Conservation (phyloP, 2,113 vertebrate genomes). For the Phyllopteryx taeniolatus region DNA sequence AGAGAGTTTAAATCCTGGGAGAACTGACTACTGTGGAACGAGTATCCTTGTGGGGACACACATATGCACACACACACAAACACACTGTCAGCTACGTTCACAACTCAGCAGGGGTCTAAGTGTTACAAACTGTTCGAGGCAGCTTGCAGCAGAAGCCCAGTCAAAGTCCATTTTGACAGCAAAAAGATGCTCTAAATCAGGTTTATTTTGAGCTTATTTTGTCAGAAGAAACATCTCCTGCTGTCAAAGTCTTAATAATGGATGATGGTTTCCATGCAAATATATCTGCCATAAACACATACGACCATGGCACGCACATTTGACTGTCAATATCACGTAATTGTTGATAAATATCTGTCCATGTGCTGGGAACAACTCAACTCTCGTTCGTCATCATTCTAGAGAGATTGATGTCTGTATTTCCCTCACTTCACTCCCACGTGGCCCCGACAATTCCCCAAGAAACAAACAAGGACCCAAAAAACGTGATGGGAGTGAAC, state of each 20-base stretch:
- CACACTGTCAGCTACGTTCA: not conserved
- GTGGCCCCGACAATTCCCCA: conserved; percentile 41
- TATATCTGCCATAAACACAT: not conserved
- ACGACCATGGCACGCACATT: not conserved
- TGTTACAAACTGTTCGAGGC: conserved; percentile 10
- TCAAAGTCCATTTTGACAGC: conserved; percentile 27
- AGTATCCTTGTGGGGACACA: conserved; percentile 37
- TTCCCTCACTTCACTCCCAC: conserved; percentile 42
- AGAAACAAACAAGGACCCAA: conserved; percentile 53
- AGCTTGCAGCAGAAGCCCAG: conserved; percentile 21
- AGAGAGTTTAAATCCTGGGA: conserved; percentile 54
- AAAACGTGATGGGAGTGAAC: conserved; percentile 33
- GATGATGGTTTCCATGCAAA: conserved; percentile 9
- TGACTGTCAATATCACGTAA: conserved; percentile 9
- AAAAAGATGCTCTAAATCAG: conserved; percentile 7
- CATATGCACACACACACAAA: conserved; percentile 18
- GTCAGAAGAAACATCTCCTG: conserved; percentile 15
- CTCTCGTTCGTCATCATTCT: conserved; percentile 38
- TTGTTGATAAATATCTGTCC: conserved; percentile 14
- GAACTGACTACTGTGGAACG: conserved; percentile 68
- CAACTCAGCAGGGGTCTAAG: conserved; percentile 21
- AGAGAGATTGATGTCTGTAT: conserved; percentile 60
- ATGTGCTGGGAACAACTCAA: conserved; percentile 12
- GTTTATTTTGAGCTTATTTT: conserved; percentile 22
- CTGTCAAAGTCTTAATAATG: conserved; percentile 27